Conservation (phyloP, 2,113 vertebrate species). For the Himantopus leucocephalus region DNA sequence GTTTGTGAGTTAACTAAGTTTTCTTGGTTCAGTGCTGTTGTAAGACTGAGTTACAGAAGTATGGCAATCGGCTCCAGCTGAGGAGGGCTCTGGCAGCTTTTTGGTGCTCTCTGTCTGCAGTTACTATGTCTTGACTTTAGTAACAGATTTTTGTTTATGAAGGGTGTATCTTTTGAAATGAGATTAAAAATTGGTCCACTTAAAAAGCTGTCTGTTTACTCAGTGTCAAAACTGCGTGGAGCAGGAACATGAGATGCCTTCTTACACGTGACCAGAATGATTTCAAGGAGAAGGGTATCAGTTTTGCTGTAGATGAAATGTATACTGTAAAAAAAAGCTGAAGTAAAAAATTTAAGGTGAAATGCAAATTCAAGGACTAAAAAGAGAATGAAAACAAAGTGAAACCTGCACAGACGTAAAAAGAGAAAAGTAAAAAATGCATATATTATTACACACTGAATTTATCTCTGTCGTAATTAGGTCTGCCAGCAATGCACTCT, state of each 20-base stretch:
- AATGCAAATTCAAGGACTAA: background rate
- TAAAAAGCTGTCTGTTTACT: background rate
- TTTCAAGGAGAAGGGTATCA: background rate
- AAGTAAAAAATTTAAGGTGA: background rate
- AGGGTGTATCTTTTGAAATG: background rate
- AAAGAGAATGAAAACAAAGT: background rate
- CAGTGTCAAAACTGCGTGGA: background rate
- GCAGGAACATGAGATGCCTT: background rate
- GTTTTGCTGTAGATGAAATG: background rate
- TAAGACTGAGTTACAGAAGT: background rate
- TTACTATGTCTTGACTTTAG: background rate
- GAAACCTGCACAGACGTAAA: background rate
- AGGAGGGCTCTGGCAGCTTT: background rate
- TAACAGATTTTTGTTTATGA: background rate
- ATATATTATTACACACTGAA: background rate
- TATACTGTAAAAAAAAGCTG: background rate
- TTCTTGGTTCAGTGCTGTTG: background rate
- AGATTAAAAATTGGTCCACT: background rate
- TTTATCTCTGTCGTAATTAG: background rate
- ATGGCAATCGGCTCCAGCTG: background rate
- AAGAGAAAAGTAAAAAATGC: background rate
- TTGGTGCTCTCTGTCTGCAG: background rate
- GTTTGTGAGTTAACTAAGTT: background rate
- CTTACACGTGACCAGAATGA: background rate
- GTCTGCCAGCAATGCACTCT: background rate